phyloP scores from a whole-genome alignment of 1,140 invertebrate genomes.

The Acromyrmex heyeri region DNA sequence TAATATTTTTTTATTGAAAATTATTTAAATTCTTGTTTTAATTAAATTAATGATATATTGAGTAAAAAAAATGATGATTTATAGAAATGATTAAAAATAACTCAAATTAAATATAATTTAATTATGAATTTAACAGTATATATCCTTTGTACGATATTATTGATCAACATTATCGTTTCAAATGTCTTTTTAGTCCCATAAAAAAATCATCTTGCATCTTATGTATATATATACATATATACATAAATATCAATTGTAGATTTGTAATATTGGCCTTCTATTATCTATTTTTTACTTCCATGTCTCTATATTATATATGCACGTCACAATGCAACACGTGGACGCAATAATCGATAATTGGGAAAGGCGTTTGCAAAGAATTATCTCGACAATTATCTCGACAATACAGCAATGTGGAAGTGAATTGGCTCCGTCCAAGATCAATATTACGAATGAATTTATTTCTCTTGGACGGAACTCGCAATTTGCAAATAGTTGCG shows the following conservation, averaged over 20 bases:
- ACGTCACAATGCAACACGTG: background rate
- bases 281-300: slow-evolving; percentile 15
- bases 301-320: slow-evolving; percentile 18
- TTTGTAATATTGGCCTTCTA: background rate
- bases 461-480: slow-evolving; percentile 31
- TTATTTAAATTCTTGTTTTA: too few species aligned
- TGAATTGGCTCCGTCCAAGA: slow-evolving; percentile 22
- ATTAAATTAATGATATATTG: too few species aligned
- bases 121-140: too few species aligned
- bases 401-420: slow-evolving; percentile 29
- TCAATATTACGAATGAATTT: slow-evolving; percentile 42
- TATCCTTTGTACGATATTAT: too few species aligned
- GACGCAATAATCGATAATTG: slow-evolving; percentile 40
- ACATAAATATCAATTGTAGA: too few species aligned
- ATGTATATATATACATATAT: background rate
- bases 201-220: background rate
- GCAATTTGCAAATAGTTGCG: slow-evolving; percentile 45
- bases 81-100: too few species aligned
- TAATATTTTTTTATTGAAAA: too few species aligned
- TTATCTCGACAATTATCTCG: slow-evolving; percentile 34
- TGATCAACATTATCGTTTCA: background rate
- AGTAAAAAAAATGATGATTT: too few species aligned
- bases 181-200: background rate
- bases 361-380: slow-evolving; percentile 2
- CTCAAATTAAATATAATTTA: too few species aligned